These are phyloP conservation scores for Pangasius djambal DNA, from an alignment of 2,797 vertebrate species.

Conservation along the genomic window DNA sequence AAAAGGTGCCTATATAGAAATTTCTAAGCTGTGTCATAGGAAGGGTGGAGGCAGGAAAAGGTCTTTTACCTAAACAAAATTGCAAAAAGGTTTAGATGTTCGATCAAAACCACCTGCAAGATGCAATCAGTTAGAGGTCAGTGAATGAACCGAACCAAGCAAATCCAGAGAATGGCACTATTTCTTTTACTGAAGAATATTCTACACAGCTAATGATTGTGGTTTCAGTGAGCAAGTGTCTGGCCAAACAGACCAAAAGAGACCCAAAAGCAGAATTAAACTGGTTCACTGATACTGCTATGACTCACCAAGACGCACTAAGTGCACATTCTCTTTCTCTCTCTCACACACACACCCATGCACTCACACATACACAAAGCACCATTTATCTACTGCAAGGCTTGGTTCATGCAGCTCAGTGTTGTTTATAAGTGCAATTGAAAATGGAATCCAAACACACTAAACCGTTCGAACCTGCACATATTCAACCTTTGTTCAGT, in stretches of 20 bases:
- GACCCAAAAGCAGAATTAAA: slow-evolving; percentile 31
- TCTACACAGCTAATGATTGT: neutral
- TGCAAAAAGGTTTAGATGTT: neutral
- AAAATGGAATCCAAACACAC: slow-evolving; percentile 24
- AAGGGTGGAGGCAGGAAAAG: neutral
- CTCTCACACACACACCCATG: slow-evolving; percentile 16
- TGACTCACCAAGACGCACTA: slow-evolving; percentile 43
- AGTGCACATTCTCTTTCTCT: slow-evolving; percentile 19
- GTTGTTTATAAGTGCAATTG: slow-evolving; percentile 23
- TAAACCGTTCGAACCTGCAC: slow-evolving; percentile 23
- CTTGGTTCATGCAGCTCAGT: slow-evolving; percentile 16
- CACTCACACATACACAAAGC: slow-evolving; percentile 25
- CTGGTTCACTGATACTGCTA: slow-evolving; percentile 41
- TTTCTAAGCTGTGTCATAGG: neutral
- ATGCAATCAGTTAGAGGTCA: slow-evolving; percentile 14
- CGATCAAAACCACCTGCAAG: slow-evolving; percentile 25
- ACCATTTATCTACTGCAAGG: slow-evolving; percentile 36
- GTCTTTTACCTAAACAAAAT: slow-evolving; percentile 4
- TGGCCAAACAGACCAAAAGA: slow-evolving; percentile 28
- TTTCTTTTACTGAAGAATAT: neutral
- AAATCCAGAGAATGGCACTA: slow-evolving; percentile 4
- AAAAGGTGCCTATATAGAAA: neutral
- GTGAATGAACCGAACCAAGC: neutral
- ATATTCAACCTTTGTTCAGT: slow-evolving; percentile 16
- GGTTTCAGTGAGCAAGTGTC: slow-evolving; percentile 30